Evolutionary conservation across 1,140 invertebrate genomes (phyloP).

Genomic region (Trypoxylus dichotomus): DNA sequence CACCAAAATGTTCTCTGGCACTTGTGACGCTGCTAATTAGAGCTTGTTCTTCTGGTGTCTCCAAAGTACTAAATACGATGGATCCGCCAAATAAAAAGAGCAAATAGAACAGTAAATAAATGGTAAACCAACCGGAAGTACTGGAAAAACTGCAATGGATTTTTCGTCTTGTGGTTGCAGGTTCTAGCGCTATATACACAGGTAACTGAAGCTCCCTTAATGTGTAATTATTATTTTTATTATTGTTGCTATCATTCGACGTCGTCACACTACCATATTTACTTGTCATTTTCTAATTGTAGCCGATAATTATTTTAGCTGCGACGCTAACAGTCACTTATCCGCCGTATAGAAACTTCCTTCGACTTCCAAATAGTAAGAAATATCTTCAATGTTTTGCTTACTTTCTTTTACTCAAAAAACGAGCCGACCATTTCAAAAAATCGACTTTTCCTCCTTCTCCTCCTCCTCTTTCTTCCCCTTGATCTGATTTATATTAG

Average conservation of each 20-base stretch:
- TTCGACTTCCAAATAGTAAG: not conserved
- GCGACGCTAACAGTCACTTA: not conserved
- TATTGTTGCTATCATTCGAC: not conserved
- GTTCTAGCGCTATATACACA: not conserved
- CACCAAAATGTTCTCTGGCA: conserved; percentile 61
- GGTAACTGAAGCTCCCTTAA: not conserved
- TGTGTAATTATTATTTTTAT: not conserved
- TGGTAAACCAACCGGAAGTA: conserved; percentile 49
- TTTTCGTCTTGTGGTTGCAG: not conserved
- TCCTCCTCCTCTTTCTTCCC: not conserved
- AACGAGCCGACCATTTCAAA: not conserved
- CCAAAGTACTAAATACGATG: conserved; percentile 74
- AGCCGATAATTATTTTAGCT: not conserved
- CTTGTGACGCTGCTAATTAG: conserved; percentile 58
- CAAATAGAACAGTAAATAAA: conserved; percentile 68
- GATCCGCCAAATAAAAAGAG: conserved; percentile 74
- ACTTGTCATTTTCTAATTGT: not conserved
- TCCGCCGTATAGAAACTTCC: not conserved
- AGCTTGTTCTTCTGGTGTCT: conserved; percentile 67
- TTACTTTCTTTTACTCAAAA: not conserved
- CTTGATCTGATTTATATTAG: not conserved
- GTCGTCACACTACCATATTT: conserved; percentile 13
- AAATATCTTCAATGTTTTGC: not conserved
- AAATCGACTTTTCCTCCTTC: not conserved
- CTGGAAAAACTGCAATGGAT: not conserved